phyloP scores from a whole-genome alignment of 2,888 invertebrate species.

The Heliconius cydno region DNA sequence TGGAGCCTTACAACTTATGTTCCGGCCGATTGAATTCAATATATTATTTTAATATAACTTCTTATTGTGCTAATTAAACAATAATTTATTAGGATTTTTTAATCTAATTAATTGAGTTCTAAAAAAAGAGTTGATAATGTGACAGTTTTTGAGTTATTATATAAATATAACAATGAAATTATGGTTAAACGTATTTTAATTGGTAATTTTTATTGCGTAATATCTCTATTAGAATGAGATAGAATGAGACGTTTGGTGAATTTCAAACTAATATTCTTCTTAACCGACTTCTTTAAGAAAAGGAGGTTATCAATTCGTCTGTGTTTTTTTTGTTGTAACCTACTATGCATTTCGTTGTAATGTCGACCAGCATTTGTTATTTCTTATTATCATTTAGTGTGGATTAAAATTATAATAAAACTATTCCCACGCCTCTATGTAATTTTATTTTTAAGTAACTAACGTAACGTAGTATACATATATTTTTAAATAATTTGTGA shows the following conservation, averaged over 20 bases:
- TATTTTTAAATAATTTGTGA: too few species aligned
- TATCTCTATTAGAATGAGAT: too few species aligned
- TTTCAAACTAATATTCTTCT: too few species aligned
- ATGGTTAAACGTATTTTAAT: too few species aligned
- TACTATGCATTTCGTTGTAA: not conserved
- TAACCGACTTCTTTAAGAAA: too few species aligned
- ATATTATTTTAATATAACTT: not conserved
- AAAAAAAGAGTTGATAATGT: not conserved
- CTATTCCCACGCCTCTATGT: not conserved
- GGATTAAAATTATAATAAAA: not conserved
- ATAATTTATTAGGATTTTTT: not conserved
- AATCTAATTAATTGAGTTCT: not conserved
- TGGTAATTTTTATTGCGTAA: too few species aligned
- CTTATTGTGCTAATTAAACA: not conserved
- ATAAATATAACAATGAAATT: too few species aligned
- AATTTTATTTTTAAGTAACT: not conserved
- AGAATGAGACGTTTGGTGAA: too few species aligned
- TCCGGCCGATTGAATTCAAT: conserved; percentile 15
- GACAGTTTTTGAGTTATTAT: too few species aligned
- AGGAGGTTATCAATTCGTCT: too few species aligned
- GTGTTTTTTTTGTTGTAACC: not conserved
- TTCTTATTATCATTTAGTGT: not conserved
- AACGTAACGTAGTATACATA: not conserved
- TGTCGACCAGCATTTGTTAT: not conserved
- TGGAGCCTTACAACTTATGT: conserved; percentile 25